phyloP scores from a whole-genome alignment of 2,797 vertebrate species.

The Tauraco hartlaubi region DNA sequence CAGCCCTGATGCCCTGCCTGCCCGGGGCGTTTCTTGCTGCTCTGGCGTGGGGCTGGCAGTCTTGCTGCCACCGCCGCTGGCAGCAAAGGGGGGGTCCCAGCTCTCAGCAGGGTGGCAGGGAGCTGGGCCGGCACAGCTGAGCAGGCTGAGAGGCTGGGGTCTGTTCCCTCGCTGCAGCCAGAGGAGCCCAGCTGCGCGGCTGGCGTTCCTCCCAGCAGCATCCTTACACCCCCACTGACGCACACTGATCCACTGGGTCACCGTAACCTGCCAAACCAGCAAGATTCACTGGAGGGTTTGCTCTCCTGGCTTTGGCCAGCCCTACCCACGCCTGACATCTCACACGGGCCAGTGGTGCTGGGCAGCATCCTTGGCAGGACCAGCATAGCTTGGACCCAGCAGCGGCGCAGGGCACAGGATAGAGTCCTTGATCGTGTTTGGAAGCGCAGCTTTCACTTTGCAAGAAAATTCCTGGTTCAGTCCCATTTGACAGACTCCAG shows the following conservation, averaged over 20 bases:
- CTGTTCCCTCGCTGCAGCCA: neutral
- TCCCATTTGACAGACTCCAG: neutral
- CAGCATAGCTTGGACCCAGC: neutral
- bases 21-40: neutral
- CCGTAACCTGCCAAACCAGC: neutral
- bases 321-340: neutral
- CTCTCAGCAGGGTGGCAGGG: neutral
- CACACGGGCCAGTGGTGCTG: neutral
- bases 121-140: neutral
- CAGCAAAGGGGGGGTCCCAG: neutral
- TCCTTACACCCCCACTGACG: neutral
- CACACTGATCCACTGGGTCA: neutral
- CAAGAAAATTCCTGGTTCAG: neutral
- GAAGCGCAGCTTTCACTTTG: neutral
- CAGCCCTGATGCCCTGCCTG: neutral
- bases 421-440: neutral
- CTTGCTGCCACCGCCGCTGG: accelerated
- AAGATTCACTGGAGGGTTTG: neutral
- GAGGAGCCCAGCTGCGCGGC: neutral
- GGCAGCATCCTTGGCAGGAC: neutral
- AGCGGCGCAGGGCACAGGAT: neutral
- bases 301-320: neutral
- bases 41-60: neutral
- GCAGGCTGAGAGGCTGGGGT: neutral
- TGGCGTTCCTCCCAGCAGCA: neutral